These are phyloP conservation scores for Nymphalis urticae DNA, from an alignment of 2,888 invertebrate species.

Conservation along the genomic window DNA sequence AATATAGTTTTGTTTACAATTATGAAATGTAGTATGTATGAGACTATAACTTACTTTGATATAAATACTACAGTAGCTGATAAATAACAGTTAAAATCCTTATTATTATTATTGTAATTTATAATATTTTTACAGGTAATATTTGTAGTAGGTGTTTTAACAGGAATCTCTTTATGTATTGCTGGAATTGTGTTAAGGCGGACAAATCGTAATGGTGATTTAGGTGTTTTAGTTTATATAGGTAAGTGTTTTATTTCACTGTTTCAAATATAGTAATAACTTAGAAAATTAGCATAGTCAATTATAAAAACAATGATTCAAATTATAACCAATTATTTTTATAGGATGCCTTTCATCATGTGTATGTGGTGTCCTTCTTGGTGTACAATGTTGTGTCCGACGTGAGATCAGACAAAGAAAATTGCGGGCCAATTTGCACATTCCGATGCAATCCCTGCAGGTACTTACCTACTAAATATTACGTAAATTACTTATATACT, in stretches of 20 bases:
- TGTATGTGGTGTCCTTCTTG: constrained; percentile 83
- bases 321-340: too few species aligned
- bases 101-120: neutral
- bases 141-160: constrained; percentile 85
- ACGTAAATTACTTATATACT: too few species aligned
- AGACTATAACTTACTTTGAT: too few species aligned
- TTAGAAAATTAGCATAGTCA: neutral
- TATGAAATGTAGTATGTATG: too few species aligned
- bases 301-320: too few species aligned
- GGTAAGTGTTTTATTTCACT: constrained; percentile 57
- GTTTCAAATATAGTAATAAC: neutral
- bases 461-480: constrained; percentile 44
- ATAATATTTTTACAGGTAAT: constrained; percentile 76
- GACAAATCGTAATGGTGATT: constrained; percentile 83
- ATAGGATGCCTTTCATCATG: constrained; percentile 81
- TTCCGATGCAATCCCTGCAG: constrained; percentile 75
- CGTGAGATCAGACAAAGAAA: constrained; percentile 73
- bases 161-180: constrained; percentile 84
- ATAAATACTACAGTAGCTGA: too few species aligned
- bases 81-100: too few species aligned
- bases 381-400: constrained; percentile 84
- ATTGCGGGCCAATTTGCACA: constrained; percentile 66
- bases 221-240: constrained; percentile 85
- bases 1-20: too few species aligned
- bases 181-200: constrained; percentile 84